Percentiles rank a stretch among this genome's conserved stretches.
These are phyloP conservation scores for Lanistes nyassanus DNA, from an alignment of 1,140 invertebrate species.

Conservation along the genomic window DNA sequence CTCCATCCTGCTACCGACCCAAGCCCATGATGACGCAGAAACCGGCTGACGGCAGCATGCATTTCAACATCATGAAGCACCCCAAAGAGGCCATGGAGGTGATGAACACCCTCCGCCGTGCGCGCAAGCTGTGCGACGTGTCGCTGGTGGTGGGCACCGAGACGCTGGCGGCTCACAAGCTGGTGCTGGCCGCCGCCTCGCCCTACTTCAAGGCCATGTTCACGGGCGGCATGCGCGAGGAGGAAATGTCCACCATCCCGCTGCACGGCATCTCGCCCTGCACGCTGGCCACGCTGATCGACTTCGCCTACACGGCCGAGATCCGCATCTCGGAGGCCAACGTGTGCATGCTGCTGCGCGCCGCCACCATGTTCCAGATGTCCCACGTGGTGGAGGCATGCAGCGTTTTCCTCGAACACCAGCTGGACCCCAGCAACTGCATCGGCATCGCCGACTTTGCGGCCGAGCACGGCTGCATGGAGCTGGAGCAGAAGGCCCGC, in stretches of 20 bases:
- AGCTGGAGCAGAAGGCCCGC: constrained; percentile 85
- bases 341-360: constrained; percentile 88
- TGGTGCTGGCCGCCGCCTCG: constrained; percentile 64
- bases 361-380: constrained; percentile 94
- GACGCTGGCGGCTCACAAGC: constrained; percentile 61
- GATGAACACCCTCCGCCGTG: constrained; percentile 88
- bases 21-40: constrained; percentile 57
- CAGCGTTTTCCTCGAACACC: constrained; percentile 88
- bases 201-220: constrained; percentile 91
- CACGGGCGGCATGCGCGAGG: constrained; percentile 90
- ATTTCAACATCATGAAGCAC: constrained; percentile 86
- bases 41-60: constrained; percentile 78
- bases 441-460: constrained; percentile 93
- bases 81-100: constrained; percentile 85
- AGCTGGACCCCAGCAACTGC: constrained; percentile 91
- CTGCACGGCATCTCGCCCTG: constrained; percentile 88
- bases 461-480: constrained; percentile 87
- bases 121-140: constrained; percentile 83
- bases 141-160: constrained; percentile 58
- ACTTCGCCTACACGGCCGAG: constrained; percentile 92
- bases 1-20: constrained; percentile 58
- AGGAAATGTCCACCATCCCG: constrained; percentile 85
- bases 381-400: constrained; percentile 90
- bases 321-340: constrained; percentile 89
- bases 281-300: constrained; percentile 83